Percentiles rank a stretch among this genome's conserved stretches.
Evolutionary conservation across 2,888 invertebrate species (phyloP).

Genomic region (Petrophora chlorosata): DNA sequence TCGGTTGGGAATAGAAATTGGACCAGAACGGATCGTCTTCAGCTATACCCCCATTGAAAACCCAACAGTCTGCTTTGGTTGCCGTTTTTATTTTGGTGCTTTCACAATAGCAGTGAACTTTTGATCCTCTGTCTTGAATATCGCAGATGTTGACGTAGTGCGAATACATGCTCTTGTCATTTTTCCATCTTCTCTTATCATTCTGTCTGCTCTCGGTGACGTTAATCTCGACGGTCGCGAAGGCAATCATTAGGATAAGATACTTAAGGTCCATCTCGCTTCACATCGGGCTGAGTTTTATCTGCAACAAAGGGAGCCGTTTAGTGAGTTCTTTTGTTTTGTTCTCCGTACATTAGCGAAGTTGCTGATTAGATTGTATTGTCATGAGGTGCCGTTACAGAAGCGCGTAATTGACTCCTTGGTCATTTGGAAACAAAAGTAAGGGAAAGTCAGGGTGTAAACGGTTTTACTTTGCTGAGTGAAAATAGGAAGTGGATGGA

Average conservation of each 20-base stretch:
- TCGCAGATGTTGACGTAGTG: conserved; percentile 83
- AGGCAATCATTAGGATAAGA: conserved; percentile 76
- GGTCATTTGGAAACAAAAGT: conserved; percentile 40
- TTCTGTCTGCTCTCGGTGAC: conserved; percentile 76
- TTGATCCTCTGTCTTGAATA: conserved; percentile 79
- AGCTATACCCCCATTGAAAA: conserved; percentile 87
- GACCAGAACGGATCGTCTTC: conserved; percentile 90
- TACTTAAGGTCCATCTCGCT: conserved; percentile 76
- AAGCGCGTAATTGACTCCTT: conserved; percentile 48
- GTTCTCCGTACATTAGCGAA: conserved; percentile 51
- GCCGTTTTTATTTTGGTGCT: conserved; percentile 82
- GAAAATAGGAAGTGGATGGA: conserved; percentile 15
- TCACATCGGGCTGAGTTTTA: conserved; percentile 60
- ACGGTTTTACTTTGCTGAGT: conserved; percentile 29
- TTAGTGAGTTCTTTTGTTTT: conserved; percentile 54
- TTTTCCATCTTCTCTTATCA: conserved; percentile 77
- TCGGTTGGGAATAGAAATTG: conserved; percentile 88
- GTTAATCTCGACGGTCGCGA: conserved; percentile 76
- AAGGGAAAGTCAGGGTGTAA: conserved; percentile 31
- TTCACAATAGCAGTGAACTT: conserved; percentile 88
- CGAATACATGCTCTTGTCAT: conserved; percentile 68
- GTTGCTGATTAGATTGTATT: conserved; percentile 57
- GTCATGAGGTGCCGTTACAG: conserved; percentile 50
- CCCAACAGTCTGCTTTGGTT: conserved; percentile 90
- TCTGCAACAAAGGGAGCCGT: conserved; percentile 72